phyloP scores from a whole-genome alignment of 2,888 invertebrate genomes.

The Colletes collaris region DNA sequence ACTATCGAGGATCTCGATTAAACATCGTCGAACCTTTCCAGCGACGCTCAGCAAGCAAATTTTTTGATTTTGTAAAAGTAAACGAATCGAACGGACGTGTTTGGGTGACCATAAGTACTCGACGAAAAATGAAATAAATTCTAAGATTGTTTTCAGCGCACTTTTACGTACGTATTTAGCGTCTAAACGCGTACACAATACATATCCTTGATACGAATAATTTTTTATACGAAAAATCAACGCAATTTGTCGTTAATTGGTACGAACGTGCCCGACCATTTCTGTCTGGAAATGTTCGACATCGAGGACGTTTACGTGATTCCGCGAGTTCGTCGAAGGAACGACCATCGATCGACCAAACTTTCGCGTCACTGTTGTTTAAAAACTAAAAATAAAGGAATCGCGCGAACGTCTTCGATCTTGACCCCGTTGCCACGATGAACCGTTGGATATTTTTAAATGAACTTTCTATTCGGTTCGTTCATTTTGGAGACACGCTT shows the following conservation, averaged over 20 bases:
- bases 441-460: conserved; percentile 2
- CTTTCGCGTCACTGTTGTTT: background rate
- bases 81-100: conserved; percentile 12
- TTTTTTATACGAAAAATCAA: conserved; percentile 37
- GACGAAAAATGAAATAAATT: conserved; percentile 11
- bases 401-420: conserved; percentile 18
- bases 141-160: conserved; percentile 32
- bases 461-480: conserved; percentile 25
- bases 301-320: conserved; percentile 34
- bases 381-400: background rate
- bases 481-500: conserved; percentile 52
- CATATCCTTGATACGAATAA: conserved; percentile 47
- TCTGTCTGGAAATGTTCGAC: conserved; percentile 51
- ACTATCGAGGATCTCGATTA: conserved; percentile 21
- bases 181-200: conserved; percentile 34
- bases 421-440: conserved; percentile 7
- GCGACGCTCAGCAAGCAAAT: conserved; percentile 18
- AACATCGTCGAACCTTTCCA: conserved; percentile 54
- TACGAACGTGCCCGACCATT: conserved; percentile 8
- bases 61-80: conserved; percentile 29
- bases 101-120: background rate
- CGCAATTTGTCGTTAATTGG: conserved; percentile 13
- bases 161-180: conserved; percentile 19
- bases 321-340: conserved; percentile 10
- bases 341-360: conserved; percentile 38